Percentiles rank a stretch among this genome's conserved stretches.
Evolutionary conservation across 1,140 invertebrate species (phyloP).

Genomic region (Leptinotarsa lineolata): DNA sequence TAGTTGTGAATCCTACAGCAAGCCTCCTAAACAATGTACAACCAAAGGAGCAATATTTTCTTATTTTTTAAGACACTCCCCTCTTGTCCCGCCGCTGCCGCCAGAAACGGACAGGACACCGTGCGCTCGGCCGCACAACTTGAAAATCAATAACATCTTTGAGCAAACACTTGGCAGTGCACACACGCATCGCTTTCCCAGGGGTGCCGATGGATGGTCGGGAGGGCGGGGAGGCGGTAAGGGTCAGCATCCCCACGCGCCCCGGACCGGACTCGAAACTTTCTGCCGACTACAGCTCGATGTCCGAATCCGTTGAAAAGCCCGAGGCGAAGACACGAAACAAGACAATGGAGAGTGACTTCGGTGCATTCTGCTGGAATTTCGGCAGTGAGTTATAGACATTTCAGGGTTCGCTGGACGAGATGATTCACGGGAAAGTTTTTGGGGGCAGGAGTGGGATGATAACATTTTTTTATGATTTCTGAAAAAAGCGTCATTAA

Average conservation of each 20-base stretch:
- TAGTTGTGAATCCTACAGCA: slow-evolving; percentile 13
- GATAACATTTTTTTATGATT: too few species aligned
- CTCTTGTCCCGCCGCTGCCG: slow-evolving; percentile 29
- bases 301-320: slow-evolving; percentile 11
- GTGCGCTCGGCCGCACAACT: slow-evolving; percentile 48
- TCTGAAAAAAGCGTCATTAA: too few species aligned
- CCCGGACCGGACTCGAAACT: slow-evolving; percentile 24
- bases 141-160: slow-evolving; percentile 57
- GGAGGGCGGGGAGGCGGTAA: slow-evolving; percentile 3
- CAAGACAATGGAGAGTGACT: slow-evolving; percentile 11
- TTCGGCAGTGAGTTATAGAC: background rate
- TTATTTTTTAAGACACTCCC: slow-evolving; percentile 27
- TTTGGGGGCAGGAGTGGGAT: too few species aligned
- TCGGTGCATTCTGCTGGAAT: background rate
- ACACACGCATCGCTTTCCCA: slow-evolving; percentile 54
- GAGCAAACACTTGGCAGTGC: slow-evolving; percentile 56
- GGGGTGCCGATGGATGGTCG: slow-evolving; percentile 38
- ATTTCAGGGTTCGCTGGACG: too few species aligned
- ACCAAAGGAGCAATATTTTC: slow-evolving; percentile 3
- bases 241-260: slow-evolving; percentile 17
- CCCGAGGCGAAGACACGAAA: slow-evolving; percentile 1
- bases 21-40: slow-evolving; percentile 20
- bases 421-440: too few species aligned
- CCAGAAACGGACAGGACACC: slow-evolving; percentile 36
- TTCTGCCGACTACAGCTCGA: slow-evolving; percentile 11